These are phyloP conservation scores for Lasioglossum lativentre DNA, from an alignment of 2,888 invertebrate genomes.

Conservation along the genomic window DNA sequence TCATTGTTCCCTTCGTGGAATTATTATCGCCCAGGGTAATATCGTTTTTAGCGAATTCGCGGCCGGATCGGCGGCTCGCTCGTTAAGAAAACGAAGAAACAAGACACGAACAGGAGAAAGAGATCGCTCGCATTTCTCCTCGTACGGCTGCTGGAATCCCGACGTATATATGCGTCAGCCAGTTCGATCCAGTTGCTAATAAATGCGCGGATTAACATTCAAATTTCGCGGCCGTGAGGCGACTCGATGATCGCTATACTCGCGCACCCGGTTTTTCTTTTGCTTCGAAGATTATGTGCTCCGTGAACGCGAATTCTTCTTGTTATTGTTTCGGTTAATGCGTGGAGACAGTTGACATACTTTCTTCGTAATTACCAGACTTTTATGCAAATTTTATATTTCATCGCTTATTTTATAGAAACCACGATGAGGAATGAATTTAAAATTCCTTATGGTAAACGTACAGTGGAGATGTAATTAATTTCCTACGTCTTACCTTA, in stretches of 20 bases:
- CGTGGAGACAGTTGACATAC: not conserved
- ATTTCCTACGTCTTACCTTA: too few relatives aligned
- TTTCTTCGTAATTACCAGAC: not conserved
- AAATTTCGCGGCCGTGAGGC: conserved; percentile 53
- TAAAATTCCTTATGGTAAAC: too few relatives aligned
- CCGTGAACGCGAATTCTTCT: not conserved
- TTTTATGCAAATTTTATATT: not conserved
- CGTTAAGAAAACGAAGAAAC: conserved; percentile 48
- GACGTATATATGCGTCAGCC: conserved; percentile 60
- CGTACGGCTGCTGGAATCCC: conserved; percentile 77
- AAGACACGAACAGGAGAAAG: not conserved
- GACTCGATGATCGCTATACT: not conserved
- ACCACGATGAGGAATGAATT: not conserved
- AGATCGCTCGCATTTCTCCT: conserved; percentile 76
- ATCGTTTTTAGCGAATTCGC: conserved; percentile 78
- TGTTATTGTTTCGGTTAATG: not conserved
- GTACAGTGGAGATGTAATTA: too few relatives aligned
- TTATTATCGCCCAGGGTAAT: conserved; percentile 73
- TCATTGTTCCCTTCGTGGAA: conserved; percentile 66
- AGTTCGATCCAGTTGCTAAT: conserved; percentile 48
- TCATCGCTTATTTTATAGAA: too few relatives aligned
- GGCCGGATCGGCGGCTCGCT: conserved; percentile 50
- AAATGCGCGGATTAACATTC: conserved; percentile 64
- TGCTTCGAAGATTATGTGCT: not conserved
- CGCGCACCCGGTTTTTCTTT: not conserved